A percentile compares a stretch with the other conserved stretches of the same genome.
Evolutionary conservation across 2,797 vertebrate species (phyloP).

Genomic region (Lophius americanus): DNA sequence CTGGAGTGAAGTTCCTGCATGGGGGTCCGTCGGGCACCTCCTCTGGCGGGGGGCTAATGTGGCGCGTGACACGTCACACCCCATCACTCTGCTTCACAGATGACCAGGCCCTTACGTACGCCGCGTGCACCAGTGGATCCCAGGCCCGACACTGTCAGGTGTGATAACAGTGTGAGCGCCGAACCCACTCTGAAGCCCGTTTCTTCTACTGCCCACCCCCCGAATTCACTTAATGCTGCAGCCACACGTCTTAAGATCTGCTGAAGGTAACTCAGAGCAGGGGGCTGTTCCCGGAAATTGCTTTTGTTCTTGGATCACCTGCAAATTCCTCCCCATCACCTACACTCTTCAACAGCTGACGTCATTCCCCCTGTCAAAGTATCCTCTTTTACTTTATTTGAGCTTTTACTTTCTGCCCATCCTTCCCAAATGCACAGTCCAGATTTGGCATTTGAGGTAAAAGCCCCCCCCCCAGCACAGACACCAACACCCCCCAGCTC

Average conservation of each 20-base stretch:
- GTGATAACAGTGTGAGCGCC: slow-evolving; percentile 73
- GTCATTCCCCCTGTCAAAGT: no score
- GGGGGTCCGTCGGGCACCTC: slow-evolving; percentile 66
- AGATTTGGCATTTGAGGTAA: slow-evolving; percentile 65
- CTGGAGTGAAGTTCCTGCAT: slow-evolving; percentile 54
- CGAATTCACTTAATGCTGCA: slow-evolving; percentile 50
- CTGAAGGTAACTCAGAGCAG: slow-evolving; percentile 53
- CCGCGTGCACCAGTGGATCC: slow-evolving; percentile 72
- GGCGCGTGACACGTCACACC: slow-evolving; percentile 75
- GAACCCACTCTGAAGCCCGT: slow-evolving; percentile 75
- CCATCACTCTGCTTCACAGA: slow-evolving; percentile 73
- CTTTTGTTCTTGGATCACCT: slow-evolving; percentile 69
- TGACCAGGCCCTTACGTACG: slow-evolving; percentile 75
- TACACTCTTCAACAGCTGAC: no score
- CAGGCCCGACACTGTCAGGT: slow-evolving; percentile 81
- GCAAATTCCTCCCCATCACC: slow-evolving; percentile 37
- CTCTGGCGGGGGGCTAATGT: slow-evolving; percentile 62
- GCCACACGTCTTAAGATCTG: slow-evolving; percentile 36
- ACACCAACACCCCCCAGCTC: slow-evolving; percentile 35
- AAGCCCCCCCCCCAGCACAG: slow-evolving; percentile 61
- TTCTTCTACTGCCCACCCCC: slow-evolving; percentile 50
- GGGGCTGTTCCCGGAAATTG: slow-evolving; percentile 52
- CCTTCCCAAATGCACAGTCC: slow-evolving; percentile 46
- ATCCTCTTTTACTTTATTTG: slow-evolving; percentile 12
- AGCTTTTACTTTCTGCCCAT: slow-evolving; percentile 46